These are phyloP conservation scores for Uropetala carovei DNA, from an alignment of 2,888 invertebrate genomes.

Conservation along the genomic window DNA sequence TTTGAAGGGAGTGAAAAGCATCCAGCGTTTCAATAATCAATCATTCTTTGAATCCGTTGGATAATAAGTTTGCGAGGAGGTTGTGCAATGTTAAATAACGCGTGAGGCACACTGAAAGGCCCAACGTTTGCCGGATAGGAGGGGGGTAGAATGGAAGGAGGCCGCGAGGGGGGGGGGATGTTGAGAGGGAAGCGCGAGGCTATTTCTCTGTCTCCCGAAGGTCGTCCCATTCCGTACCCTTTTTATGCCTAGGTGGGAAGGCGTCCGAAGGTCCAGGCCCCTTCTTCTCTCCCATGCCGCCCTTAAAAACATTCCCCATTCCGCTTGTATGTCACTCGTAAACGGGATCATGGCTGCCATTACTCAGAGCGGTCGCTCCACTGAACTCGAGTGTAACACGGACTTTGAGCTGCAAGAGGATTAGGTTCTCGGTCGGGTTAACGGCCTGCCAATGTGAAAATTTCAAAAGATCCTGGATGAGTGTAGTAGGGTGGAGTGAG, in stretches of 20 bases:
- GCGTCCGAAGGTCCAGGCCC: background rate
- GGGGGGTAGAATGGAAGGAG: background rate
- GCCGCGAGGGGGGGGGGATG: too few relatives aligned
- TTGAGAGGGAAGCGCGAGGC: background rate
- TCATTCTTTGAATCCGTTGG: slow-evolving; percentile 4
- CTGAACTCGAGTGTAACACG: background rate
- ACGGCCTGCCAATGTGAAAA: background rate
- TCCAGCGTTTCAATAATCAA: background rate
- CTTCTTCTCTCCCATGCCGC: background rate
- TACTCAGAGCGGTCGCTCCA: background rate
- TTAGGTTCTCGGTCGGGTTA: background rate
- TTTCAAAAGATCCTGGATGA: background rate
- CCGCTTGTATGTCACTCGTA: slow-evolving; percentile 17
- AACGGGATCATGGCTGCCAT: slow-evolving; percentile 1
- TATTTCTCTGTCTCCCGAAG: background rate
- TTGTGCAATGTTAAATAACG: background rate
- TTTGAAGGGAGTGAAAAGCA: background rate
- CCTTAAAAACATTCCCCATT: background rate
- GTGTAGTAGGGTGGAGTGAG: background rate
- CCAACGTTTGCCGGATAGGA: background rate
- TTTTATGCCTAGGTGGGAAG: background rate
- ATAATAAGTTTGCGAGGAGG: background rate
- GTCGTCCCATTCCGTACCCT: background rate
- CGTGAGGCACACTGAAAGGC: background rate
- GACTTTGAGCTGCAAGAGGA: background rate